phyloP scores from a whole-genome alignment of 2,888 invertebrate species.

The Eumerus sabulonum region DNA sequence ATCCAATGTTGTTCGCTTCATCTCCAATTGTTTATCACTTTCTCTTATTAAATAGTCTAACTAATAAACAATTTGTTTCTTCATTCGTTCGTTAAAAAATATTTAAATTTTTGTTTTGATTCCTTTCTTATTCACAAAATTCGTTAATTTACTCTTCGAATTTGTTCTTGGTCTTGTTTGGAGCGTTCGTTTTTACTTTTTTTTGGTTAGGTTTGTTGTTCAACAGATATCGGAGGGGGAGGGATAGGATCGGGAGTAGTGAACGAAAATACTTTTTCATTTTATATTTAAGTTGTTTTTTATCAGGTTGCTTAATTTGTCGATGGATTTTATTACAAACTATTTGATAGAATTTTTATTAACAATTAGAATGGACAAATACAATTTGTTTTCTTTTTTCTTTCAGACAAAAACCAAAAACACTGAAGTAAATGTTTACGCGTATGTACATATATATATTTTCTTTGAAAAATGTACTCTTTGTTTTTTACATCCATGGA shows the following conservation, averaged over 20 bases:
- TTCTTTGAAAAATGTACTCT: slow-evolving; percentile 6
- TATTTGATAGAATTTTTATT: slow-evolving; percentile 54
- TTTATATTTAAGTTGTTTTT: slow-evolving; percentile 19
- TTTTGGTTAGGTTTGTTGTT: slow-evolving; percentile 24
- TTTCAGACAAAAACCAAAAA: no score
- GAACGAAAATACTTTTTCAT: slow-evolving; percentile 23
- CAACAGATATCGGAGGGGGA: slow-evolving; percentile 2
- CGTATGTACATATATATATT: no score
- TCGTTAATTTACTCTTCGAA: slow-evolving; percentile 53
- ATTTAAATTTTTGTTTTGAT: slow-evolving; percentile 14
- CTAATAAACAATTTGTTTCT: slow-evolving; percentile 53
- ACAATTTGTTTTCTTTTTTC: slow-evolving; percentile 25
- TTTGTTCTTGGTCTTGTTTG: slow-evolving; percentile 58
- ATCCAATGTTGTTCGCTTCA: slow-evolving; percentile 21
- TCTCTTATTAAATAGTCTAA: slow-evolving; percentile 50
- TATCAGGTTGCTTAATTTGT: slow-evolving; percentile 48
- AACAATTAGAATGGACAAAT: slow-evolving; percentile 68
- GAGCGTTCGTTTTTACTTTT: slow-evolving; percentile 24
- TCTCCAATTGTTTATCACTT: slow-evolving; percentile 45
- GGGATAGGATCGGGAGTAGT: slow-evolving; percentile 31
- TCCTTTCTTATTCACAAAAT: slow-evolving; percentile 38
- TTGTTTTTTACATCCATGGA: slow-evolving; percentile 33
- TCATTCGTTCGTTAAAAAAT: slow-evolving; percentile 52
- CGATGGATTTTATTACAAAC: slow-evolving; percentile 55
- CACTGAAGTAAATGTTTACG: no score